Conservation (phyloP, 2,113 vertebrate genomes). For the Bungarus multicinctus region DNA sequence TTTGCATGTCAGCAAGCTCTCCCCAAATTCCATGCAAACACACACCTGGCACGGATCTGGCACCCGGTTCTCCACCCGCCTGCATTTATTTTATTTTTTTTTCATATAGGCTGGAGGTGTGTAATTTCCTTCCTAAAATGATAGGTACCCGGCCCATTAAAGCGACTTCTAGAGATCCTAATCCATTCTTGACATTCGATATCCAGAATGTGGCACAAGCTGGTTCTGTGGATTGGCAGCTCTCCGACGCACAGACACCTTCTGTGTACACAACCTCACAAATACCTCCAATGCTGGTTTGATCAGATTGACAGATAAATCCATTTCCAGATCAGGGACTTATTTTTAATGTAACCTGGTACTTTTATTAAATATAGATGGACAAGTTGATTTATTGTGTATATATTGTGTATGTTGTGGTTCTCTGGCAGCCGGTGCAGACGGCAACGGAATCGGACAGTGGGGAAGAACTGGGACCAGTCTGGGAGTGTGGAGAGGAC, state of each 20-base stretch:
- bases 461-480: no score
- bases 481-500: no score
- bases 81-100: background rate
- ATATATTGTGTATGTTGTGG: no score
- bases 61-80: background rate
- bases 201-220: background rate
- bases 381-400: no score
- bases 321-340: background rate
- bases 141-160: background rate
- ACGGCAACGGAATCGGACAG: no score
- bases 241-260: background rate
- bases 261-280: background rate
- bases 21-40: background rate
- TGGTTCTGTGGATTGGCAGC: fast-evolving
- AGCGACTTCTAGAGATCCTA: background rate
- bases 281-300: background rate
- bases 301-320: background rate
- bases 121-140: background rate
- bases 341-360: background rate
- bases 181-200: background rate
- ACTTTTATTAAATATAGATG: no score
- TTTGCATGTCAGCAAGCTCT: background rate
- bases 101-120: background rate
- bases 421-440: no score
- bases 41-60: background rate